Evolutionary conservation across 2,797 vertebrate species (phyloP).

Genomic region (Gambusia yucatana): DNA sequence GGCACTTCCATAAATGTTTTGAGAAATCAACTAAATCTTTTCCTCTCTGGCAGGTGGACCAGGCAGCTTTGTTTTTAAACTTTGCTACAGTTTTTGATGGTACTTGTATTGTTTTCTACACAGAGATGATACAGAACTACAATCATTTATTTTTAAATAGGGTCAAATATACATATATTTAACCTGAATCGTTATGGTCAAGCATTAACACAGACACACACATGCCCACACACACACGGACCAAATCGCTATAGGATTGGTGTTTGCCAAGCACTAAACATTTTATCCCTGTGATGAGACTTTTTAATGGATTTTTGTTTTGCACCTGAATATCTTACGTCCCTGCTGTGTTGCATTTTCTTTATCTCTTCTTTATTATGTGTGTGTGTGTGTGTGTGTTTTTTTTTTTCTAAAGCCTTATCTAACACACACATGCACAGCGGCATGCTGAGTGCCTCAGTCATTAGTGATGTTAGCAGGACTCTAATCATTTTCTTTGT

Average conservation of each 20-base stretch:
- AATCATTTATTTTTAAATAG: background rate
- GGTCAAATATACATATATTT: background rate
- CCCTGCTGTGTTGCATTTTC: background rate
- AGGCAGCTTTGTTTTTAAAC: background rate
- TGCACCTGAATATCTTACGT: background rate
- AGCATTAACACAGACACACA: background rate
- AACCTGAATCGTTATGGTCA: background rate
- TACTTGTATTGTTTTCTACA: background rate
- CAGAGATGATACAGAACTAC: background rate
- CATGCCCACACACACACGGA: background rate
- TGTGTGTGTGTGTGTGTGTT: background rate
- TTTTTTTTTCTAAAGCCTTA: background rate
- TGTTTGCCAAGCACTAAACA: background rate
- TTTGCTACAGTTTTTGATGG: background rate
- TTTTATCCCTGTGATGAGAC: conserved; percentile 8
- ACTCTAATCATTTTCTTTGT: conserved; percentile 51
- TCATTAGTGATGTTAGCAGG: conserved; percentile 51
- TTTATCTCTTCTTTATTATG: background rate
- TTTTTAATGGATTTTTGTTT: conserved; percentile 2
- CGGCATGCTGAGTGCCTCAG: conserved; percentile 14
- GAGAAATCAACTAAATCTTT: background rate
- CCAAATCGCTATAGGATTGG: background rate
- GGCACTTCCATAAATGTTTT: background rate
- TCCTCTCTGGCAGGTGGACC: background rate
- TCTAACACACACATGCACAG: background rate